Evolutionary conservation across 2,797 vertebrate species (phyloP), one percentile per base, ranked within the genome.

Genomic region (Spizella passerina): DNA sequence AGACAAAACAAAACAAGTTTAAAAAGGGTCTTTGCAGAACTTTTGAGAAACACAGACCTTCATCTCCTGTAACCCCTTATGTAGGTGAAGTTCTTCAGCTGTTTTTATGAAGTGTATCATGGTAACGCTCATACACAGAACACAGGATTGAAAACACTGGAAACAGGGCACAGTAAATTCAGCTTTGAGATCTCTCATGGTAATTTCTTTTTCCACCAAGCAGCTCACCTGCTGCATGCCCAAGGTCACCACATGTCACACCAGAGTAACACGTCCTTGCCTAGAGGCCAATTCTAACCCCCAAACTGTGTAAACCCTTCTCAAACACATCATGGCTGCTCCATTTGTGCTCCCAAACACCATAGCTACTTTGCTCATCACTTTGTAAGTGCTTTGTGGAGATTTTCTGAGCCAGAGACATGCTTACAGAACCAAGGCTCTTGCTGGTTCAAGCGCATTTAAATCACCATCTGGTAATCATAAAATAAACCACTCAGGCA

Each of bases 391-490:
- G 39, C 50, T 91, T 80, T 69, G 70, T n/a, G 6, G 72, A 92
- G 83, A 87, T 86, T 73, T 92, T 91, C 93, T 64, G 34, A 92
- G 77, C 17, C 4, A 4, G 50, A 82, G 53, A 78, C 6, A 9
- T 6, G 49, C 69, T 34, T 47, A 72, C 59, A 50, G 52, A 95
- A 88, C 21, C 7, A 52, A 70, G 68, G 55, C 50, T 75, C 81
- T 75, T 66, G 61, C 50, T 88, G 76, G 91, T 93, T 83, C 76
- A 65, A 90, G 64, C 1, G 0, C 61, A 88, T 77, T 90, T 88
- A 88, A 91, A 85, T 88, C 43, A 17, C 77, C 94, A 96, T 91
- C 94, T 96, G 92, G 64, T 92, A 82, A 83, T 81, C 24, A 3
- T 32, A 72, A 30, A 88, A 93, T 66, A 92, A 91, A 94, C 77